Base-by-base conservation (phyloP, 2,888 invertebrate genomes). In the Cheilosia vernalis region DNA sequence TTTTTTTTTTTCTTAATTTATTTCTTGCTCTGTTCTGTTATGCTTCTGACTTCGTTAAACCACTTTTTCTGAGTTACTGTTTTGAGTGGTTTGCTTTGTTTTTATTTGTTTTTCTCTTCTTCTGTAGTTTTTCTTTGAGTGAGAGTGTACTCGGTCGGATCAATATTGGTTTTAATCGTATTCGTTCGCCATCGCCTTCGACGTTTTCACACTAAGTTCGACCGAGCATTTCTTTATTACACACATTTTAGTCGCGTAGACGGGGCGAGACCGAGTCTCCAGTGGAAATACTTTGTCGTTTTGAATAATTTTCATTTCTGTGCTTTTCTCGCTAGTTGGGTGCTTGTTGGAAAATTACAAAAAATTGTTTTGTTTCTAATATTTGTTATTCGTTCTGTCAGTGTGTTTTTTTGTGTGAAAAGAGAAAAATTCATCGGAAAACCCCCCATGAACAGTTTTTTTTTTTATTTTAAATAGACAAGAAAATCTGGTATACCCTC, bases 121-220 rank as follows among this genome's bases (percentile, higher is more conserved):
- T 64, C 72, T 53, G 61, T 56, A 74, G 55, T 64, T 74, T 70
- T 21, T 10, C 19, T 19, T 5, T n/a, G 51, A 73, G 33, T 42
- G 72, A 79, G 60, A 51, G 51, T 69, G n/a, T 49, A 61, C 30
- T 44, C 9, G 15, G 55, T 64, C 74, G 53, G 85, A 77, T 85
- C 85, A 81, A 81, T 80, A 85, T 85, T 81, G 80, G 72, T 63
- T 78, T 63, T 73, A 79, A 72, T 60, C 72, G 79, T 72, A n/a
- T n/a, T n/a, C n/a, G n/a, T n/a, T 73, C 44, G 63, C 33, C 24
- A 40, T 74, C 61, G 64, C 33, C 33, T 49, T 74, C 61, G 64
- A 49, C 17, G 15, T 72, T 69, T 70, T 61, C 42, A 49, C 58
- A 67, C 19, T 10, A 37, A 19, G 33, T 64, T 73, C 56, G 84